Evolutionary conservation across 2,113 vertebrate species (phyloP), one percentile per base, ranked within the genome.

Genomic region (Opisthocomus hoazin): DNA sequence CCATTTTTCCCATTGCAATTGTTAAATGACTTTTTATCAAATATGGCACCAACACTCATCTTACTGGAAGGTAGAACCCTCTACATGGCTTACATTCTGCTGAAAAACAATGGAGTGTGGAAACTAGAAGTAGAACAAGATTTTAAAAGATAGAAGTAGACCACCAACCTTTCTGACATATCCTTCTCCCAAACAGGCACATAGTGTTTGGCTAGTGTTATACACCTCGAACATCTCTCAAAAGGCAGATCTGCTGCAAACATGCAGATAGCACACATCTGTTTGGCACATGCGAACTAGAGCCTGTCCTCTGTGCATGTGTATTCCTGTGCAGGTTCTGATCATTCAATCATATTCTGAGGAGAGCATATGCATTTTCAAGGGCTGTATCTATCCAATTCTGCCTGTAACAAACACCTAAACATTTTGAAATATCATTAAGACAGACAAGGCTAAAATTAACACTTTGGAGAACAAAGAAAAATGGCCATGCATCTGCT

Each of bases 401-500:
- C 96, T 97, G 96, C 95, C 97, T 97, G 97, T 97, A 98, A 98
- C 94, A 97, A 97, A 97, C 96, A 98, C 89, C 82, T 96, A 98
- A 97, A 98, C 96, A 97, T 96, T 78, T 96, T 96, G 97, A 98
- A 97, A 91, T 96, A 96, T 92, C 97, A 98, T 97, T 98, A 97
- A 98, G 97, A 98, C 95, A 98, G 97, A 98, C 97, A 94, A 97
- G 82, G 92, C 75, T 96, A 98, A 97, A 97, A 98, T 94, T 97
- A 98, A 98, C 98, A 98, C 96, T 97, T 97, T 96, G 94, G 96
- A 98, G 96, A 98, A 98, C 98, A 97, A 98, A 98, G 95, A 90
- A 97, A 98, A 97, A 97, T 97, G 96, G 98, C 98, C 98, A 99
- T 99, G 98, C 98, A 98, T 98, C 98, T 98, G 96, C 98, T 98